Conservation (phyloP, 1,140 invertebrate genomes). For the Rhyacophila brunnea region DNA sequence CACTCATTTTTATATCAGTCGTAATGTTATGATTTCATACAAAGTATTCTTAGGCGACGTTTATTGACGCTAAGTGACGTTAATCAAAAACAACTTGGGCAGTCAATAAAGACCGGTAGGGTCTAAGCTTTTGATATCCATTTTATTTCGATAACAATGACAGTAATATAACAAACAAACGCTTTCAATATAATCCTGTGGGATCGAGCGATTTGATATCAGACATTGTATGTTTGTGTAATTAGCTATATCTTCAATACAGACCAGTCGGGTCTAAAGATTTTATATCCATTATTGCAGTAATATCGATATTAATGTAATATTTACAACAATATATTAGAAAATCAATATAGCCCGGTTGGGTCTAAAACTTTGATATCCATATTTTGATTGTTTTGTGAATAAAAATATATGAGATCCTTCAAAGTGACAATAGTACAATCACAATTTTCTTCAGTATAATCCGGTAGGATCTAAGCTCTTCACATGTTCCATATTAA, state of each 20-base stretch:
- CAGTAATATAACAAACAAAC: not conserved
- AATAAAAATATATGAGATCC: not conserved
- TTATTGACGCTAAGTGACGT: not conserved
- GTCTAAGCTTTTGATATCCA: conserved; percentile 3
- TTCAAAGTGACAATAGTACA: no score
- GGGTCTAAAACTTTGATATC: conserved; percentile 1
- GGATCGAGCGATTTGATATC: not conserved
- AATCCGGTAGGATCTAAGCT: not conserved
- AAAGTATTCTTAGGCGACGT: not conserved
- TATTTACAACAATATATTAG: not conserved
- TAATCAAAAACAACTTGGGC: not conserved
- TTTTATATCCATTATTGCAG: not conserved
- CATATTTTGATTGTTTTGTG: not conserved
- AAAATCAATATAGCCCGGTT: not conserved
- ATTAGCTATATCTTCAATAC: not conserved
- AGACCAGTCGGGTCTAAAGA: conserved; percentile 2
- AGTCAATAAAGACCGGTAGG: conserved; percentile 12
- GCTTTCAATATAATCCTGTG: not conserved
- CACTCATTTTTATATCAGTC: conserved; percentile 3
- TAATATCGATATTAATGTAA: no score
- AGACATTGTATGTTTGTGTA: not conserved
- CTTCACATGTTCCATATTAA: not conserved
- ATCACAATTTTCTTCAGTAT: not conserved
- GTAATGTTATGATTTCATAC: not conserved
- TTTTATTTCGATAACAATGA: not conserved